Base-by-base conservation (phyloP, 1,140 invertebrate species). In the Venturia canescens region DNA sequence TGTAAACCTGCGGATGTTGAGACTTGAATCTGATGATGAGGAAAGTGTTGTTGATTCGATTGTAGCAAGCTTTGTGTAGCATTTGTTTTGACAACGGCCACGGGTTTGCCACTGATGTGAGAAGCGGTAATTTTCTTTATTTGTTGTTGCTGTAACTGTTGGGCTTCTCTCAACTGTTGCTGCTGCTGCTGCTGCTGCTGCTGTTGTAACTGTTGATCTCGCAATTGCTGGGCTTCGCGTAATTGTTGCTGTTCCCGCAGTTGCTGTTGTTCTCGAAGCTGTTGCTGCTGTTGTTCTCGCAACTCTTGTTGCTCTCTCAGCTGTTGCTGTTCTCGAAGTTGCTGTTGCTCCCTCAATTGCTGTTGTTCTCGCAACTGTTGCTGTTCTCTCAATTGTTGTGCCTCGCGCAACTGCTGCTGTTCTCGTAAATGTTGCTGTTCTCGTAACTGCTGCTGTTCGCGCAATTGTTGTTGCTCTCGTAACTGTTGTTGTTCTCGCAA, bases 1-100 rank as follows among this genome's bases (percentile, higher is more conserved):
- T 93, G 93, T 16, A 93, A 80, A 21, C 92, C 93, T 13, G 91
- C 91, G 0, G 91, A 92, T 4, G 92, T 93, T 18, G 92, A 93
- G 16, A 92, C 88, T 79, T 92, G 91, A 79, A 92, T 92, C 78
- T 92, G 91, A 70, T 92, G 91, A 86, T 89, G 91, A 0, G 91
- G 89, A 71, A 89, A 92, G 82, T 92, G 90, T 67, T 89, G 90
- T 60, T 92, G 91, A 86, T 91, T 92, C 0, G 91, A 91, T 63
- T 92, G 91, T 7, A 92, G 53, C 13, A 92, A 84, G 84, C 91
- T 92, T 48, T 92, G 91, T 0, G 91, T 67, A 5, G 87, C 83
- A 38, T 83, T 89, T 0, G 91, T 87, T 77, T 92, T 92, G 0
- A 91, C 88, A n/a, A 92, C 88, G 13, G 90, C 84, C 0, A 92